Conservation (phyloP, 2,888 invertebrate genomes). For the Noctua pronuba region DNA sequence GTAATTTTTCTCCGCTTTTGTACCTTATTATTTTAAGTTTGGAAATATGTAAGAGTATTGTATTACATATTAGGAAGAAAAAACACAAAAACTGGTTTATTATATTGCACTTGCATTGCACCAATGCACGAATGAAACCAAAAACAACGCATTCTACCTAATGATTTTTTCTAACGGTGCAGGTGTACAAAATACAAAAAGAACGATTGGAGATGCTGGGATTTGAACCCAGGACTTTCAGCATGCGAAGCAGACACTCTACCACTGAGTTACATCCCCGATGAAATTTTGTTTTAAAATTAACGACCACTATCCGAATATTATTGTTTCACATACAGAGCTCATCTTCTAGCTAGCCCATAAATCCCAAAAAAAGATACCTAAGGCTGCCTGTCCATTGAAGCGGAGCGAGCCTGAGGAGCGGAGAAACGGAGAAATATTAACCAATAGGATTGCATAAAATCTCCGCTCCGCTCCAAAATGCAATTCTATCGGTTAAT, state of each 20-base stretch:
- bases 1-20: not conserved
- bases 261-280: conserved; percentile 90
- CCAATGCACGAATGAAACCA: not conserved
- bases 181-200: conserved; percentile 41
- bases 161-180: no score
- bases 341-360: not conserved
- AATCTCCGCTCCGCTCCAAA: no score
- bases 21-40: not conserved
- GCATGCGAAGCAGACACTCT: conserved; percentile 92
- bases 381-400: no score
- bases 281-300: accelerated
- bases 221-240: conserved; percentile 92
- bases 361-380: not conserved
- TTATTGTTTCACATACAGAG: no score
- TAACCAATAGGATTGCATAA: no score
- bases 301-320: not conserved
- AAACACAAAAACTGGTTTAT: not conserved
- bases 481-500: no score
- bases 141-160: not conserved
- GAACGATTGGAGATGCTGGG: conserved; percentile 90
- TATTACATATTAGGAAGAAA: no score
- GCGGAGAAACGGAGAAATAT: no score
- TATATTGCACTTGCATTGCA: not conserved
- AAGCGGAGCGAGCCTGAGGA: no score
- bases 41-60: no score